A percentile compares a stretch with the other conserved stretches of the same genome.
These are phyloP conservation scores for Seladonia tumulorum DNA, from an alignment of 2,888 invertebrate species.

Conservation along the genomic window DNA sequence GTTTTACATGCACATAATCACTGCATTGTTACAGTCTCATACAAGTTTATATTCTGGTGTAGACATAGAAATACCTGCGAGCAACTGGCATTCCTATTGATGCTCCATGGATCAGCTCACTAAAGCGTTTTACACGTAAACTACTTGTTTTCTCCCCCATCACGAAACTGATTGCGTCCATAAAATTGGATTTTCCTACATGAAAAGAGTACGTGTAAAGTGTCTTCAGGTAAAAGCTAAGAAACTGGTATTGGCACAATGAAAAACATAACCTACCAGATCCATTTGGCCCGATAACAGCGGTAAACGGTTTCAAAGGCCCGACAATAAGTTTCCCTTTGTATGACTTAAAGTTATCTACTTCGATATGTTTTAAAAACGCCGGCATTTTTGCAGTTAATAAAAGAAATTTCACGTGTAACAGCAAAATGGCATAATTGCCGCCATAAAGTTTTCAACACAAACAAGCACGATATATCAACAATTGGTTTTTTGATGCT, in stretches of 20 bases:
- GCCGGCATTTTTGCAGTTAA: conserved; percentile 88
- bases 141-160: conserved; percentile 99
- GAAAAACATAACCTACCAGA: conserved; percentile 89
- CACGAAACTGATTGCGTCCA: conserved; percentile 99
- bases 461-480: conserved; percentile 3
- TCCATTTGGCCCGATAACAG: conserved; percentile 99
- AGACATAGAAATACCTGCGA: conserved; percentile 86
- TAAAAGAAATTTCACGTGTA: conserved; percentile 47
- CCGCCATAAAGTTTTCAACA: conserved; percentile 73
- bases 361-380: conserved; percentile 96
- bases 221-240: background rate
- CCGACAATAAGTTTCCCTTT: conserved; percentile 97
- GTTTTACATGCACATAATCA: background rate
- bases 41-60: background rate
- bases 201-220: conserved; percentile 7
- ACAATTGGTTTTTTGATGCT: no score
- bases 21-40: background rate
- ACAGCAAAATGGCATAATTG: conserved; percentile 67
- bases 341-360: conserved; percentile 99
- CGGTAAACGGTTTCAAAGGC: conserved; percentile 97
- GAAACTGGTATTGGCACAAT: conserved; percentile 29
- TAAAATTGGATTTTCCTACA: conserved; percentile 99
- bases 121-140: conserved; percentile 96
- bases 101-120: conserved; percentile 99
- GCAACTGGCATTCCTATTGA: conserved; percentile 97